Evolutionary conservation across 1,140 invertebrate species (phyloP).

Genomic region (Oscheius sp.): DNA sequence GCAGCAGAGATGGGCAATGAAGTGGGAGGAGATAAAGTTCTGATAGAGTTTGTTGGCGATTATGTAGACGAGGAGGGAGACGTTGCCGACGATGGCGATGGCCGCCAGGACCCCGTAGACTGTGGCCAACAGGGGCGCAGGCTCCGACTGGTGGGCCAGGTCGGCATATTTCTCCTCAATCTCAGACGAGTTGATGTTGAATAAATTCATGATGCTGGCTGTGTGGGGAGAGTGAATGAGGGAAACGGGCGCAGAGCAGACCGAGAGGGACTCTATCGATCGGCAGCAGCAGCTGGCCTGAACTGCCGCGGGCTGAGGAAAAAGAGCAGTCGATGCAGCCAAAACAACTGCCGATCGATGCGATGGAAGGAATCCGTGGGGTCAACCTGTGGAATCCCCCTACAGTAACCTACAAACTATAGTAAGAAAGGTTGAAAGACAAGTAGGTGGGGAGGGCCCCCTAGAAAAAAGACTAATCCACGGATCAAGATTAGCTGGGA

Average conservation of each 20-base stretch:
- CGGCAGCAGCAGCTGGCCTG: neutral
- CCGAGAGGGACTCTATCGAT: constrained; percentile 66
- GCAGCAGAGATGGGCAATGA: constrained; percentile 58
- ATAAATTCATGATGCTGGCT: neutral
- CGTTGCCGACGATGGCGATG: constrained; percentile 50
- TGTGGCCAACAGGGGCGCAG: constrained; percentile 14
- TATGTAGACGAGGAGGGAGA: constrained; percentile 50
- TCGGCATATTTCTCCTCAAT: constrained; percentile 28
- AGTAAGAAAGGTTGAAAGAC: no score
- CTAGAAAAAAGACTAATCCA: no score
- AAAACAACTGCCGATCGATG: neutral
- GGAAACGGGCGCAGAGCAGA: constrained; percentile 74
- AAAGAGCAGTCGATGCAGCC: neutral
- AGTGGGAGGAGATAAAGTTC: constrained; percentile 59
- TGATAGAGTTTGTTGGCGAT: constrained; percentile 51
- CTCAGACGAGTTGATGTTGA: constrained; percentile 30
- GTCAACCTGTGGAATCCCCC: no score
- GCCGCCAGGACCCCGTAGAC: constrained; percentile 21
- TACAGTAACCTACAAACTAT: no score
- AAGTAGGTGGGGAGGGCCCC: no score
- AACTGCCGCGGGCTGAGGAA: neutral
- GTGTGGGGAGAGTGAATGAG: neutral
- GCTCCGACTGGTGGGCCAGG: constrained; percentile 11
- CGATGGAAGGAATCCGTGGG: no score
- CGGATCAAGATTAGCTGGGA: no score